Evolutionary conservation across 2,888 invertebrate species (phyloP).

Genomic region (Cheilosia soror): DNA sequence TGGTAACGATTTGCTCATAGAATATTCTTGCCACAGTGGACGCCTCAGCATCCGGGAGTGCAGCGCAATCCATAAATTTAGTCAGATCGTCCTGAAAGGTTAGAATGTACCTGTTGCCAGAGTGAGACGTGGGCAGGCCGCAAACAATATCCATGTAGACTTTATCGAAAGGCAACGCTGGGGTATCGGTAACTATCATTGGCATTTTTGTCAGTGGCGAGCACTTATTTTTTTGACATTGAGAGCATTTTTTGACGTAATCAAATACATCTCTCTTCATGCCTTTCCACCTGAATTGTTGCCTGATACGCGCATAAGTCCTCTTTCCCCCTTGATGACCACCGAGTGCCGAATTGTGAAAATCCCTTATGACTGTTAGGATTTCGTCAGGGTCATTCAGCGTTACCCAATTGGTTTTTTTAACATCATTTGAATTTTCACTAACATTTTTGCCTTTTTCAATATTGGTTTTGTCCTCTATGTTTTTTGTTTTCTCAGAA

Average conservation of each 20-base stretch:
- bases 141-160: slow-evolving; percentile 24
- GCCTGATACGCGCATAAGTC: not conserved
- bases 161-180: slow-evolving; percentile 1
- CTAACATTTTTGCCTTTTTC: too few relatives aligned
- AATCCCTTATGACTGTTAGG: slow-evolving; percentile 6
- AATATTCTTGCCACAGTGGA: slow-evolving; percentile 39
- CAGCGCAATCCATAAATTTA: slow-evolving; percentile 36
- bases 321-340: slow-evolving; percentile 5
- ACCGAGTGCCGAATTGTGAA: slow-evolving; percentile 9
- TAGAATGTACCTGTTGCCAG: slow-evolving; percentile 48
- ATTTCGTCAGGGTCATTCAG: not conserved
- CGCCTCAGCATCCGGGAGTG: slow-evolving; percentile 36
- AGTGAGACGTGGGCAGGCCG: slow-evolving; percentile 6
- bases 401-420: too few relatives aligned
- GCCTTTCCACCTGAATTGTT: slow-evolving; percentile 17
- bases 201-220: not conserved
- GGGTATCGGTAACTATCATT: slow-evolving; percentile 10
- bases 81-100: slow-evolving; percentile 48
- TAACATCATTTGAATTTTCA: too few relatives aligned
- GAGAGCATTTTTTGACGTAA: slow-evolving; percentile 2
- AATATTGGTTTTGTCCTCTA: too few relatives aligned
- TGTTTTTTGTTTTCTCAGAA: too few relatives aligned
- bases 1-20: slow-evolving; percentile 27
- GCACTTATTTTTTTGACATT: slow-evolving; percentile 34
- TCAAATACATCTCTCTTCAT: not conserved